Conservation (phyloP, 2,888 invertebrate genomes). For the Crematogaster levior region DNA sequence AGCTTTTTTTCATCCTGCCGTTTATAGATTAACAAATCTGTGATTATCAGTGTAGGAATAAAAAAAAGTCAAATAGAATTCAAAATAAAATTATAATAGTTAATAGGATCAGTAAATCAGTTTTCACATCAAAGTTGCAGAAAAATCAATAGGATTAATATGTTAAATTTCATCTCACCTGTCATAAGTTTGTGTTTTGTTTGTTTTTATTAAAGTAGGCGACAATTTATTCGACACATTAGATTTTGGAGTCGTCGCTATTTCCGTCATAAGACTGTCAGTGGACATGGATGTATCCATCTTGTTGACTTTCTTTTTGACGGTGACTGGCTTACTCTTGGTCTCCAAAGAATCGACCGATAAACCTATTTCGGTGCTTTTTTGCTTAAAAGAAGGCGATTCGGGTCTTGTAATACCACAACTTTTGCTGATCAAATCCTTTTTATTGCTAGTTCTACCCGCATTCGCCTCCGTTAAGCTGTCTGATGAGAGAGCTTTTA, state of each 20-base stretch:
- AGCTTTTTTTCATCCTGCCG: slow-evolving; percentile 78
- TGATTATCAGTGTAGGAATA: not conserved
- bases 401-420: slow-evolving; percentile 84
- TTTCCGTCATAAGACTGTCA: slow-evolving; percentile 84
- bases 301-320: slow-evolving; percentile 77
- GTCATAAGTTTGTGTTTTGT: slow-evolving; percentile 76
- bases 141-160: not conserved
- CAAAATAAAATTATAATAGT: not conserved
- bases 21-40: not conserved
- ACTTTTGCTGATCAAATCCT: slow-evolving; percentile 81
- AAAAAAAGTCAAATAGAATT: not conserved
- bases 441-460: slow-evolving; percentile 72
- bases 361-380: slow-evolving; percentile 80
- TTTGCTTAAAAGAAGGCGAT: slow-evolving; percentile 82
- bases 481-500: slow-evolving; percentile 86
- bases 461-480: slow-evolving; percentile 86
- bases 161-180: slow-evolving; percentile 26
- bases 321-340: slow-evolving; percentile 72
- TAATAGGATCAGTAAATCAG: not conserved
- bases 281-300: slow-evolving; percentile 85
- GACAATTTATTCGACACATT: slow-evolving; percentile 81
- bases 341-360: slow-evolving; percentile 83
- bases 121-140: not conserved
- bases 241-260: slow-evolving; percentile 79
- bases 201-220: slow-evolving; percentile 77